Evolutionary conservation across 2,888 invertebrate genomes (phyloP), one percentile per base, ranked within the genome.

Genomic region (Ophion costatus): DNA sequence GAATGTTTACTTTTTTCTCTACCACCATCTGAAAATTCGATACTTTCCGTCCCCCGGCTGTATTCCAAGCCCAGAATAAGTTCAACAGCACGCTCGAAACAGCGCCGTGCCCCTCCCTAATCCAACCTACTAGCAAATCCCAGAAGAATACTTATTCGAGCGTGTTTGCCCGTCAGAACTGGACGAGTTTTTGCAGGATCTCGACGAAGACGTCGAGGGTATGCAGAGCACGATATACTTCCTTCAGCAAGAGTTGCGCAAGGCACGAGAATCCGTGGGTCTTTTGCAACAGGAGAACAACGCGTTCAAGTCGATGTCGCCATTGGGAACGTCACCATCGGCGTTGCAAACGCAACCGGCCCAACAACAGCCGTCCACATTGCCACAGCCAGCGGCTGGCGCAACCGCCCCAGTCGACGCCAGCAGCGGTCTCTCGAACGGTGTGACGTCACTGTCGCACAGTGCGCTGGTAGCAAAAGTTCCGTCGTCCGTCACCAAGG

Each of bases 151-250:
- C 9, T 42, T 22, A 76, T 20, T 4, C 10, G 10, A 29, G 14
- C 3, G 20, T 17, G 14, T 33, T n/a, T 4, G 17, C 51, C 42
- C 20, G 92, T 74, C 95, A 98, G 99, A 99, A 94, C 94, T 99
- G 91, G 99, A 99, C 92, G 98, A 98, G 93, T 98, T 99, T 93
- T 95, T 99, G 70, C 97, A 98, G 94, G 99, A 99, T 93, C 94
- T 99, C 86, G 99, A 99, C 92, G 99, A 99, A 94, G 99, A 99
- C 93, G 98, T 99, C 59, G 99, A 99, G 94, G 99, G 99, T 29
- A 98, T 99, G 98, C 99, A 99, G 95, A 98, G 98, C 93, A 99
- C 99, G 86, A 98, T 99, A 92, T 95, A 98, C 94, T 97, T 97
- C 94, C 95, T 99, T 84, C 99, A 99, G 92, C 98, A 98, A 93